Conservation (phyloP, 2,797 vertebrate species). For the Intellagama lesueurii region DNA sequence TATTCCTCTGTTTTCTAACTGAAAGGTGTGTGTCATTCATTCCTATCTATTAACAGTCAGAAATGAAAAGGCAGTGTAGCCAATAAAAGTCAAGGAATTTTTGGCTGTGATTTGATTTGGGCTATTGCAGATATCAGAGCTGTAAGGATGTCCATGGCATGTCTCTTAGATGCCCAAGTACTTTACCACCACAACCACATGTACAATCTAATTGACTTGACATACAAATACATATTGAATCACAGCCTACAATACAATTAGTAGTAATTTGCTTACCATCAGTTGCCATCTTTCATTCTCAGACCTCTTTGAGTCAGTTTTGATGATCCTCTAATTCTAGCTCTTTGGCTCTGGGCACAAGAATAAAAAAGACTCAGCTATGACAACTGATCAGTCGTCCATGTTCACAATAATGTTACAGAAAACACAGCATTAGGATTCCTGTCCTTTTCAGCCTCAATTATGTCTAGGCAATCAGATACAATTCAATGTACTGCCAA, state of each 20-base stretch:
- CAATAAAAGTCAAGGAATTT: no score
- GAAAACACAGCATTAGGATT: neutral
- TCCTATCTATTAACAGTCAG: no score
- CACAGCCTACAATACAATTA: neutral
- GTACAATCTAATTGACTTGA: neutral
- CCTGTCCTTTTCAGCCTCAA: neutral
- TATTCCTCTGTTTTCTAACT: no score
- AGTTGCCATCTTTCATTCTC: slow-evolving; percentile 81
- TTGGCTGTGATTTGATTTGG: no score
- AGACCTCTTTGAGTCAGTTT: slow-evolving; percentile 87
- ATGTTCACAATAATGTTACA: neutral
- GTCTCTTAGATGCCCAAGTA: neutral
- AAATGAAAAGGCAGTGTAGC: no score
- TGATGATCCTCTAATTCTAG: slow-evolving; percentile 93
- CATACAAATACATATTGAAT: neutral
- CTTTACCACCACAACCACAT: neutral
- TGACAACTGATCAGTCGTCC: neutral
- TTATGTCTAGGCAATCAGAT: neutral
- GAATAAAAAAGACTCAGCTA: neutral
- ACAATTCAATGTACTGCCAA: neutral
- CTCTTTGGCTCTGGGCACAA: slow-evolving; percentile 86
- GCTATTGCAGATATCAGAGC: no score
- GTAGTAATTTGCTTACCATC: slow-evolving; percentile 80
- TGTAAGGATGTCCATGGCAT: neutral
- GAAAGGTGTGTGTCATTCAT: no score